Percentiles rank a stretch among this genome's conserved stretches.
Evolutionary conservation across 2,113 vertebrate species (phyloP).

Genomic region (Rhinolophus ferrumequinum): DNA sequence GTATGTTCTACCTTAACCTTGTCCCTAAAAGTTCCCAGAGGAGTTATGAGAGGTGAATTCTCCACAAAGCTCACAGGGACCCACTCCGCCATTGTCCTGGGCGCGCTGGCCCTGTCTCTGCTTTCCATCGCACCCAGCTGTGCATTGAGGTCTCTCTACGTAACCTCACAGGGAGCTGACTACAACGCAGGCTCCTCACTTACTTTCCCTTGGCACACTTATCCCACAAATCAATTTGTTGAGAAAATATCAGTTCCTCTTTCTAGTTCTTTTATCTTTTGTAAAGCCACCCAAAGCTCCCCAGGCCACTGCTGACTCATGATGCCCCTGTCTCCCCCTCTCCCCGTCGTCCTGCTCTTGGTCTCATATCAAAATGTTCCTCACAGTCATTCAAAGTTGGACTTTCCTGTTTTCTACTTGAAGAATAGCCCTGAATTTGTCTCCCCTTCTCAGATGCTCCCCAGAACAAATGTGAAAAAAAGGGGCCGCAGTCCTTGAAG

Average conservation of each 20-base stretch:
- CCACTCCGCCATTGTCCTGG: too few species aligned
- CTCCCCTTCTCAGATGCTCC: neutral
- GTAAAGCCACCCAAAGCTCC: slow-evolving; percentile 34
- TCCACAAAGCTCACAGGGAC: accelerated
- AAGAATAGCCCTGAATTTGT: neutral
- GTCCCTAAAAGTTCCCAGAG: neutral
- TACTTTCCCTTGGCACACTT: slow-evolving; percentile 39
- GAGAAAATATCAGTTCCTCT: slow-evolving; percentile 48
- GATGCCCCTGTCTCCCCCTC: neutral
- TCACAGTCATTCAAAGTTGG: slow-evolving; percentile 20
- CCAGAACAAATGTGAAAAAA: neutral
- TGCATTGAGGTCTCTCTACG: neutral
- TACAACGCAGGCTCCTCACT: neutral
- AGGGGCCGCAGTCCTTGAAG: neutral
- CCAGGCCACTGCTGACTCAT: slow-evolving; percentile 49
- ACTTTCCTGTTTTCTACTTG: neutral
- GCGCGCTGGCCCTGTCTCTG: too few species aligned
- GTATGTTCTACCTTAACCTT: neutral
- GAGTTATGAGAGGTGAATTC: neutral
- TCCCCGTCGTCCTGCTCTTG: neutral
- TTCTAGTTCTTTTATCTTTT: slow-evolving; percentile 52
- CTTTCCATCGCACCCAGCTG: neutral
- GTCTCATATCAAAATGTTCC: slow-evolving; percentile 10
- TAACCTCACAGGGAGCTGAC: neutral
- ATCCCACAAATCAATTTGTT: slow-evolving; percentile 59